Base-by-base conservation (phyloP, 2,888 invertebrate genomes). In the Eristalis pertinax region DNA sequence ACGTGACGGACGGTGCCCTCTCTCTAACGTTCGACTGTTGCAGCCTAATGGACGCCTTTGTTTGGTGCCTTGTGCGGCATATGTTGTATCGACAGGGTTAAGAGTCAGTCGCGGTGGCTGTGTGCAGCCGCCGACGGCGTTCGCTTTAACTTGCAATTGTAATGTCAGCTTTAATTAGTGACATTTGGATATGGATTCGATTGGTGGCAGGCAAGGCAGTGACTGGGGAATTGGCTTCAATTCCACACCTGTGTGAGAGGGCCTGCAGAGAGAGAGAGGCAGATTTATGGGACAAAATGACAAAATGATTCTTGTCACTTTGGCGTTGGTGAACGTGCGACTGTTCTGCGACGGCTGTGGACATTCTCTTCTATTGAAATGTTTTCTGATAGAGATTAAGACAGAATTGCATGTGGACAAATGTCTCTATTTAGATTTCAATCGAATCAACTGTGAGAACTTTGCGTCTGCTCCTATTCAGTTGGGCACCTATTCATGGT, bases 91-190 rank as follows among this genome's bases (percentile, higher is more conserved):
- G 65, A n/a, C 8, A 41, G 56, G 76, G 69, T 77, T 68, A 68
- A 82, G 65, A 65, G 77, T 35, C 69, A 78, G 73, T n/a, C 22
- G 4, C 43, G 68, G 65, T 19, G n/a, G 41, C 22, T 22, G 35
- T 62, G 72, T 60, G 65, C 50, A 43, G 60, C 35, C 50, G 26
- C 8, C 41, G 32, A 29, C 24, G 26, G 63, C 77, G 73, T 74
- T 81, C 58, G 43, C 63, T 86, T 82, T 50, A 82, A 82, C 73
- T 74, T 78, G 64, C 78, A 78, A 62, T 78, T 82, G 83, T 70
- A 67, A 78, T 75, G 83, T 74, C 83, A 70, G 78, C 83, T 78
- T 83, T 83, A 86, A 86, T 83, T 78, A 78, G 78, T 70, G 74
- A 73, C 77, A 74, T 86, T 78, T 78, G 56, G 15, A 22, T 65